Evolutionary conservation across 2,113 vertebrate species (phyloP), one percentile per base, ranked within the genome.

Genomic region (Hoplias malabaricus): DNA sequence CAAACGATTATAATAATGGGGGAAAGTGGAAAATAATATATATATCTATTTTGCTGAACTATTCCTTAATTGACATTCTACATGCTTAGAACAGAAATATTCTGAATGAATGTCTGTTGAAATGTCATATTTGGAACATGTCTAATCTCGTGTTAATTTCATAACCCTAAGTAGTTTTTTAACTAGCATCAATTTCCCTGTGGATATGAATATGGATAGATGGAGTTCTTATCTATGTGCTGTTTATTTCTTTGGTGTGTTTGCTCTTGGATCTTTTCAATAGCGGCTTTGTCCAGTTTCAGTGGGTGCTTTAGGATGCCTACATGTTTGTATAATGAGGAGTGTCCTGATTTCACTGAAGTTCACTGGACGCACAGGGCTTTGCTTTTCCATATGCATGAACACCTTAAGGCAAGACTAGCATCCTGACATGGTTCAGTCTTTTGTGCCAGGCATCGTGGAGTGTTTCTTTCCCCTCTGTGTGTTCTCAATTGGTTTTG

Each of bases 401-500:
- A 48, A 34, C 61, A 36, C 57, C 54, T 40, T 31, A 68, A 53
- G 34, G 78, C 72, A 77, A 62, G 38, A 53, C 29, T 75, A 80
- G 80, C 84, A 48, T 79, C 74, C 82, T 82, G 62, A 82, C 59
- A 78, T 36, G 73, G 79, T 83, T 86, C 88, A 89, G 84, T 57
- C 87, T 87, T 83, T 90, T 91, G 88, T 77, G 75, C 91, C 91
- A 92, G 91, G 91, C 85, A 76, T 83, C 86, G 69, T 66, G 40
- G 38, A 70, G 43, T 77, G 61, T 61, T 13, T 14, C 34, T 13
- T 56, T 13, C n/a, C 56, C 56, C 29, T 2, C 16, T 33, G 36
- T 84, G 77, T 77, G 46, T 40, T 72, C 36, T 59, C 70, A 54
- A 77, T 84, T 8, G 83, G 75, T 84, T 87, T 78, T 68, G 79